These are phyloP conservation scores for Rhagophthalmus giganteus DNA, from an alignment of 2,888 invertebrate genomes.

Conservation along the genomic window DNA sequence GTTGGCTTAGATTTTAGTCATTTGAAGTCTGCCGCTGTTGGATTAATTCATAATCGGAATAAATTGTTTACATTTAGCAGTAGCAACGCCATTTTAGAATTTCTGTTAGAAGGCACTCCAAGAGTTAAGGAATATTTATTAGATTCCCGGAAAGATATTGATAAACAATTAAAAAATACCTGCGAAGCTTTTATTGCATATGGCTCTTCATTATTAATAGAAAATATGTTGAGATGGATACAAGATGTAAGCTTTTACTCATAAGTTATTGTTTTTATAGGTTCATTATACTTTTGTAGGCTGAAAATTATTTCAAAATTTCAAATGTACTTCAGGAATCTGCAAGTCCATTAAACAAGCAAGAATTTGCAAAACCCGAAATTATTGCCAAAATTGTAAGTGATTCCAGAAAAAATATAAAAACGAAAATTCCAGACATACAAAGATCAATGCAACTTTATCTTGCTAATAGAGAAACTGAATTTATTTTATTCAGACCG, in stretches of 20 bases:
- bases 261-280: not conserved
- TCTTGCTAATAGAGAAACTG: conserved; percentile 94
- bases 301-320: conserved; percentile 33
- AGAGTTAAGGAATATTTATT: conserved; percentile 88
- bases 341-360: conserved; percentile 8
- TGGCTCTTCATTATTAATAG: conserved; percentile 73
- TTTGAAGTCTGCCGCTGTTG: conserved; percentile 83
- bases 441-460: conserved; percentile 94
- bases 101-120: conserved; percentile 89
- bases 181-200: conserved; percentile 88
- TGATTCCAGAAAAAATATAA: conserved; percentile 78
- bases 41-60: conserved; percentile 73
- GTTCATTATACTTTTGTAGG: conserved; percentile 21
- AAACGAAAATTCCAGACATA: conserved; percentile 75
- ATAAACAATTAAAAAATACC: conserved; percentile 83
- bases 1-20: conserved; percentile 92
- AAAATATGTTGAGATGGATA: conserved; percentile 72
- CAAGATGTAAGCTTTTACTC: conserved; percentile 64
- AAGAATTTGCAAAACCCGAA: conserved; percentile 66
- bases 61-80: conserved; percentile 79
- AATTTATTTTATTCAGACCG: conserved; percentile 93
- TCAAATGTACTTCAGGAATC: conserved; percentile 17
- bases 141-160: conserved; percentile 96
- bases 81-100: conserved; percentile 91
- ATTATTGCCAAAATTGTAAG: conserved; percentile 72